A percentile compares a stretch with the other conserved stretches of the same genome.
These are phyloP conservation scores for Leptatherina wallacei DNA, from an alignment of 2,797 vertebrate species.

Conservation along the genomic window DNA sequence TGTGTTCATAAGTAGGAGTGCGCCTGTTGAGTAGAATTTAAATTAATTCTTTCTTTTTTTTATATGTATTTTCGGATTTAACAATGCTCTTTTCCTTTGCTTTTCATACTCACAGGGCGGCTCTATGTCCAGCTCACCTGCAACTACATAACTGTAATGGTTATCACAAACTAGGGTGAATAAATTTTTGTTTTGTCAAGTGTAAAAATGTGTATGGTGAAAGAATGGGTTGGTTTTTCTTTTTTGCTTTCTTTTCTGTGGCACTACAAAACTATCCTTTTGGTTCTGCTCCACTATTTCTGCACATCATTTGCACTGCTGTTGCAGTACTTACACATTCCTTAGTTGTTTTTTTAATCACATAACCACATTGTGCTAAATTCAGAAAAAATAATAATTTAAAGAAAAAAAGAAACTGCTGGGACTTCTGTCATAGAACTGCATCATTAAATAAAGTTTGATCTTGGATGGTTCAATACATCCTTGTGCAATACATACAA, in stretches of 20 bases:
- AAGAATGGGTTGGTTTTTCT: neutral
- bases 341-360: conserved; percentile 38
- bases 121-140: conserved; percentile 34
- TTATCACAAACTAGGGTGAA: conserved; percentile 45
- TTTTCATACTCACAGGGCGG: conserved; percentile 50
- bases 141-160: conserved; percentile 5
- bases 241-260: conserved; percentile 40
- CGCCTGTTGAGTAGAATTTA: conserved; percentile 54
- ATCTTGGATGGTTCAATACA: conserved; percentile 62
- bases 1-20: conserved; percentile 68
- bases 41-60: conserved; percentile 41
- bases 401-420: conserved; percentile 36
- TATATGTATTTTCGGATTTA: conserved; percentile 47
- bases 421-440: conserved; percentile 54
- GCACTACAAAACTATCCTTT: conserved; percentile 48
- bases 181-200: conserved; percentile 48
- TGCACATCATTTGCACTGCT: conserved; percentile 71
- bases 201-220: conserved; percentile 40
- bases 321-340: conserved; percentile 70
- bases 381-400: conserved; percentile 18
- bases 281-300: conserved; percentile 52
- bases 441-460: conserved; percentile 58
- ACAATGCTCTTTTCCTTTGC: conserved; percentile 37
- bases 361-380: conserved; percentile 50
- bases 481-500: conserved; percentile 76